Base-by-base conservation (phyloP, 2,113 vertebrate genomes). In the Oceanodroma tethys region DNA sequence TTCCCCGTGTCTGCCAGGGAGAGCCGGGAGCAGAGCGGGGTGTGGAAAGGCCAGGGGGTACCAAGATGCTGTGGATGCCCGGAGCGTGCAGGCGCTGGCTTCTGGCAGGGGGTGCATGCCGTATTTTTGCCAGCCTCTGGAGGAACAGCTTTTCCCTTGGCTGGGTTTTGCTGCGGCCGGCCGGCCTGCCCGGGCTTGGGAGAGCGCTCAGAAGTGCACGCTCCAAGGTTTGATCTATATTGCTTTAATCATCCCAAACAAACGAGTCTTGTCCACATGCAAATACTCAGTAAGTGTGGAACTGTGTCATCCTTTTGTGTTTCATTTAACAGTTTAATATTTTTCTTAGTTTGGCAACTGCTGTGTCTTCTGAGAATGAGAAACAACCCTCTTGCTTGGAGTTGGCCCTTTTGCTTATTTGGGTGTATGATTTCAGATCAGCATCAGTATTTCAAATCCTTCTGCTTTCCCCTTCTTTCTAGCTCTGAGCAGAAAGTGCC, bases 221-320 rank as follows among this genome's bases (percentile, higher is more conserved):
- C 38, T 82, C 14, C 5, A 0, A 65, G 53, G 55, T 84, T 85
- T 65, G 62, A 78, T 88, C 67, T 90, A 45, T 63, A 10, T 72
- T 38, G 25, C 88, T 94, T 95, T 96, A 56, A 90, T 95, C 95
- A 62, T 88, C 82, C 32, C 67, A 50, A 78, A 58, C 88, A 55
- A 88, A 63, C 53, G 85, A 55, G 75, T 90, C 90, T 63, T 62
- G 81, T 83, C 82, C 59, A 27, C 71, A 58, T 62, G 85, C 85
- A 92, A 59, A 92, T 86, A 42, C 29, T 45, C 22, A 18, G 9
- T 27, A 40, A 53, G 32, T 34, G n/a, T 60, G 14, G 2, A 75
- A 78, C 52, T 50, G 22, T 43, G 45, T 59, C 81, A 79, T 67
- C 47, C 23, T 82, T 81, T 43, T 48, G 52, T 0, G 0, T 84